Base-by-base conservation (phyloP, 2,797 vertebrate genomes). In the Phalloptychus januarius region DNA sequence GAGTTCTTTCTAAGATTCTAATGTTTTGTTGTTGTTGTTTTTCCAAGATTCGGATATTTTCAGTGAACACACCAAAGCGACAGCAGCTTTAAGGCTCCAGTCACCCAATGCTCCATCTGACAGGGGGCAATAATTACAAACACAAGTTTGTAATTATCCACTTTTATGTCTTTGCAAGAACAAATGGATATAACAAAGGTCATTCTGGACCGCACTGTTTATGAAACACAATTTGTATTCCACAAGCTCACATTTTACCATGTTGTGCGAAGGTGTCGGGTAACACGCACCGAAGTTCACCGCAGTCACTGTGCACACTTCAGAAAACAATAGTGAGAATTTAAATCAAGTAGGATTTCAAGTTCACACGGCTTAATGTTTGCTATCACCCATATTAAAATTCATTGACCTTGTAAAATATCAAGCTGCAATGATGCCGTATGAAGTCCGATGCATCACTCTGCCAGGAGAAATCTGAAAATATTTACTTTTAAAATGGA, bases 371-470 rank as follows among this genome's bases (percentile, higher is more conserved):
- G 3, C 28, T 70, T 70, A 44, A 69, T n/a, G n/a, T 70, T 70
- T 70, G 25, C 13, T 25, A 42, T 69, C 38, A 69, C 38, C 23
- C n/a, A 69, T 69, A 69, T 69, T 69, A 69, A 69, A 44, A 69
- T 69, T 69, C 38, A 42, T n/a, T n/a, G 65, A 69, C 65, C 65
- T 42, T 42, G 40, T 42, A n/a, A 44, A 42, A n/a, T 69, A 44
- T 42, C 65, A 42, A 15, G 44, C 65, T n/a, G 12, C 65, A 12
- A 10, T 7, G 18, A 11, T 69, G 36, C 20, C 25, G 10, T 44
- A 40, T 42, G 12, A n/a, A 42, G 38, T 25, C 5, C 6, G 12
- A 42, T 69, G 42, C 7, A 69, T 40, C 40, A n/a, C 5, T 38
- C 38, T 67, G 63, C 20, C 63, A 40, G 36, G 20, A 63, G 33